These are phyloP conservation scores for Chaetodon trifascialis DNA, from an alignment of 2,113 vertebrate species.

Conservation along the genomic window DNA sequence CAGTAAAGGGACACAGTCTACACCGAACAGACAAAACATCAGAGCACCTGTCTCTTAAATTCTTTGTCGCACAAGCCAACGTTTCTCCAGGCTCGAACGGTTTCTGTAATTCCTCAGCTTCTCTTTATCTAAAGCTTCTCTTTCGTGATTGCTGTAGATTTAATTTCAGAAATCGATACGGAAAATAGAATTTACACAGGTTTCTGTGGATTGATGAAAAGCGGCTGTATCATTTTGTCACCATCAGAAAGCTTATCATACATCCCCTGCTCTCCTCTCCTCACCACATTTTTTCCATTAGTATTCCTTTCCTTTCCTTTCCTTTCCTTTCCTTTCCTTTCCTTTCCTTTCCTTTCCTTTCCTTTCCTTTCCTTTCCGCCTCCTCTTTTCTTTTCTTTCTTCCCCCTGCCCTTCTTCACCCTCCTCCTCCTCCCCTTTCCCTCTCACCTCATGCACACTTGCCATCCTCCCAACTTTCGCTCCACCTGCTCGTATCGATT, in stretches of 20 bases:
- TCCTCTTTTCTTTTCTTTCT: neutral
- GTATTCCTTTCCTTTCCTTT: neutral
- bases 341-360: neutral
- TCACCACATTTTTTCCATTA: neutral
- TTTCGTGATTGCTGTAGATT: neutral
- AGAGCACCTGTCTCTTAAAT: neutral
- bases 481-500: conserved; percentile 80
- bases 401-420: neutral
- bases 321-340: neutral
- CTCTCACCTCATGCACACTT: conserved; percentile 67
- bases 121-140: neutral
- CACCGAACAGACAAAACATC: neutral
- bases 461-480: conserved; percentile 59
- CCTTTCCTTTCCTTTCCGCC: neutral
- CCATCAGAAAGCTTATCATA: neutral
- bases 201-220: neutral
- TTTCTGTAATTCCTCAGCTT: neutral
- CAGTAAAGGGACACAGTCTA: conserved; percentile 23
- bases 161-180: conserved; percentile 6
- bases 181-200: neutral
- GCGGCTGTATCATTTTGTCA: neutral
- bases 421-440: neutral
- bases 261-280: neutral
- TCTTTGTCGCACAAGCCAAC: neutral
- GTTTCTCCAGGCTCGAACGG: neutral